Conservation (phyloP, 1,140 invertebrate species). For the Papilio machaon region DNA sequence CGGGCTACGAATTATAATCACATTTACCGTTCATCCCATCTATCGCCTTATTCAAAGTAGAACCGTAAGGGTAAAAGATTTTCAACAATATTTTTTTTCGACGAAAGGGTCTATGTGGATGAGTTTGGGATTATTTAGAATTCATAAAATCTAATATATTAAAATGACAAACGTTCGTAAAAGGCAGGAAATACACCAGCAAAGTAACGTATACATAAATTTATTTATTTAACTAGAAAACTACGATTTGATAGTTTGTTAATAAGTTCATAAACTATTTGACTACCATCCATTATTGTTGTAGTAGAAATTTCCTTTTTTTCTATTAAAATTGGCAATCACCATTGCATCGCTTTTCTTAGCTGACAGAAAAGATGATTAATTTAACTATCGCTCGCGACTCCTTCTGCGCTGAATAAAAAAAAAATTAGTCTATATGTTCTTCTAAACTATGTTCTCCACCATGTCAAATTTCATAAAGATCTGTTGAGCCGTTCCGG, state of each 20-base stretch:
- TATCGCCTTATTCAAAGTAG: slow-evolving; percentile 51
- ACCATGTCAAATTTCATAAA: no score
- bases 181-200: background rate
- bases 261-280: no score
- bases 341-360: background rate
- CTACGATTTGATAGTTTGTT: background rate
- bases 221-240: background rate
- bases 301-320: background rate
- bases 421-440: no score
- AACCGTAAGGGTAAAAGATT: slow-evolving; percentile 50
- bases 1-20: slow-evolving; percentile 65
- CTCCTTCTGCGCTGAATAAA: no score
- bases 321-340: background rate
- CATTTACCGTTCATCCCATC: slow-evolving; percentile 55
- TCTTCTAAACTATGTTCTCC: no score
- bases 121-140: slow-evolving; percentile 45
- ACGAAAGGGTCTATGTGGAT: slow-evolving; percentile 49
- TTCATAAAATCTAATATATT: slow-evolving; percentile 14
- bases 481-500: no score
- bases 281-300: background rate
- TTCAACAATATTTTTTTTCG: slow-evolving; percentile 44
- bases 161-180: slow-evolving; percentile 21
- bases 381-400: no score
- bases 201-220: background rate
- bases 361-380: no score